Conservation (phyloP, 2,888 invertebrate genomes). For the Drosophila antonietae region DNA sequence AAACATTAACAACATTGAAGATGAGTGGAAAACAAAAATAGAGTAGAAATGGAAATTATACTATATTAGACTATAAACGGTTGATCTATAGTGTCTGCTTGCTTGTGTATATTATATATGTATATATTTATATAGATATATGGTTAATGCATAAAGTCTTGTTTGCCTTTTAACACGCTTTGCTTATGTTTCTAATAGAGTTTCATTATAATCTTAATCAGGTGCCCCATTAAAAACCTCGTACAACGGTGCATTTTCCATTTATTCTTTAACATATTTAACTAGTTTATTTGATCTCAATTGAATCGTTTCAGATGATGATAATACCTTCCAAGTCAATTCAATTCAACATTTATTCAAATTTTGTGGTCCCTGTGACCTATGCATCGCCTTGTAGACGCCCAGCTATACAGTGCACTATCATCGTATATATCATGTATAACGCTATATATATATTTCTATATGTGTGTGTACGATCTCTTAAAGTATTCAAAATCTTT, state of each 20-base stretch:
- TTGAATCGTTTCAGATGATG: constrained; percentile 33
- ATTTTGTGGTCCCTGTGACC: constrained; percentile 69
- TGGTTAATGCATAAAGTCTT: constrained; percentile 53
- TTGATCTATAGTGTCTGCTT: constrained; percentile 20
- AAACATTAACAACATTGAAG: constrained; percentile 44
- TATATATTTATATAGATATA: constrained; percentile 16
- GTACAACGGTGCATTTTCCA: constrained; percentile 55
- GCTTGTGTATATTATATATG: background rate
- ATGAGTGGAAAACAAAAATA: constrained; percentile 2
- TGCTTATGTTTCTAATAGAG: constrained; percentile 40
- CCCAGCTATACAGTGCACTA: constrained; percentile 49
- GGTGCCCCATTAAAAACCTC: constrained; percentile 52
- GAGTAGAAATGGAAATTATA: constrained; percentile 3
- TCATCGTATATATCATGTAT: constrained; percentile 44
- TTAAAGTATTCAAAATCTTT: constrained; percentile 29
- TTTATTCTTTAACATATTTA: constrained; percentile 45
- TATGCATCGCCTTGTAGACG: constrained; percentile 45
- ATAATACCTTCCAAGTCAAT: constrained; percentile 13
- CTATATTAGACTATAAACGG: constrained; percentile 3
- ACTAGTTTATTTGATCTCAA: constrained; percentile 30
- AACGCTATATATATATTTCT: constrained; percentile 19
- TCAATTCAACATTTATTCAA: constrained; percentile 5
- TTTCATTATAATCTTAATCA: constrained; percentile 25
- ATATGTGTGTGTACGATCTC: constrained; percentile 18
- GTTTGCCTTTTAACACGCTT: constrained; percentile 53